phyloP scores from a whole-genome alignment of 1,140 invertebrate species.

The Varroa destructor region DNA sequence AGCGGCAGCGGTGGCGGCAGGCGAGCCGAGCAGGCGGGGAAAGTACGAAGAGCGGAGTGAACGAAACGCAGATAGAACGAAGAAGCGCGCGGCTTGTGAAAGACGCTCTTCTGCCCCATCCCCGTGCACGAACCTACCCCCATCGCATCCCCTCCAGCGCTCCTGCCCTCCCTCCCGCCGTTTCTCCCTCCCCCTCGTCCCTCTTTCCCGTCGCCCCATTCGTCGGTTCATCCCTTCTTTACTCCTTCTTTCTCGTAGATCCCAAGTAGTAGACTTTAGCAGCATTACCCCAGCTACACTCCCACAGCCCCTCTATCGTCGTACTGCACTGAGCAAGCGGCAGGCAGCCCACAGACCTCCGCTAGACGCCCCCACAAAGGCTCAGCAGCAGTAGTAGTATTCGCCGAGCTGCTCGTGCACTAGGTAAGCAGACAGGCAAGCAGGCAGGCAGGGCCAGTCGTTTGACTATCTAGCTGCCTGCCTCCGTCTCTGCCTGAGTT shows the following conservation, averaged over 20 bases:
- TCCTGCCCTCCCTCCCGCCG: background rate
- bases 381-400: too few relatives aligned
- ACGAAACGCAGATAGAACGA: constrained; percentile 29
- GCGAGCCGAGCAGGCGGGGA: background rate
- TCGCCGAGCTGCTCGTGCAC: background rate
- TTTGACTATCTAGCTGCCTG: background rate
- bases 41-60: constrained; percentile 21
- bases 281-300: too few relatives aligned
- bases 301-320: too few relatives aligned
- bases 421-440: background rate
- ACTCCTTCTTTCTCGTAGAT: too few relatives aligned
- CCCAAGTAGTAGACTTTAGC: too few relatives aligned
- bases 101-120: constrained; percentile 28
- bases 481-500: constrained; percentile 9
- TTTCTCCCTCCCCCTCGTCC: background rate
- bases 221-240: too few relatives aligned
- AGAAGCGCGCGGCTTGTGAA: constrained; percentile 1
- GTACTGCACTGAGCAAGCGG: too few relatives aligned
- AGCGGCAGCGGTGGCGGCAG: background rate
- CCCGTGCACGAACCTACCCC: background rate
- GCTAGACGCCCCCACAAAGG: too few relatives aligned
- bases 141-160: constrained; percentile 4
- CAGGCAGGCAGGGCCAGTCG: background rate
- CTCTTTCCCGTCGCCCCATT: too few relatives aligned
- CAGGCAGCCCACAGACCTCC: too few relatives aligned